These are phyloP conservation scores for Adrianichthys oophorus DNA, from an alignment of 2,797 vertebrate genomes.

Conservation along the genomic window DNA sequence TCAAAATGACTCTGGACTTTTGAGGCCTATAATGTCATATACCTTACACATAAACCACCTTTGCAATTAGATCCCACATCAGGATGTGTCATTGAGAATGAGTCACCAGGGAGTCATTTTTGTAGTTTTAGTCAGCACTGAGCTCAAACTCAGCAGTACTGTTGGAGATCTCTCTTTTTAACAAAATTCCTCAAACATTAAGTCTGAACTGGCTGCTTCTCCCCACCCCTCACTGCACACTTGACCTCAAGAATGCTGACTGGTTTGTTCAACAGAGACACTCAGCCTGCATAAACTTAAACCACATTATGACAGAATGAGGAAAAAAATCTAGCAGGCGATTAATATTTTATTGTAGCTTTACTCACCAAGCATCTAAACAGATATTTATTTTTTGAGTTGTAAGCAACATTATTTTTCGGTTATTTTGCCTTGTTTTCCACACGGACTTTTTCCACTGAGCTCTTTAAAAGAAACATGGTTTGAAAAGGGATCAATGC, in stretches of 20 bases:
- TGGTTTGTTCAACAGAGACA: conserved; percentile 53
- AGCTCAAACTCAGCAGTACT: conserved; percentile 45
- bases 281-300: conserved; percentile 47
- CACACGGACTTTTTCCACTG: conserved; percentile 34
- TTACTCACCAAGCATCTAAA: conserved; percentile 20
- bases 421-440: conserved; percentile 8
- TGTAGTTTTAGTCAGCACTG: conserved; percentile 40
- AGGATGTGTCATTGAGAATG: conserved; percentile 49
- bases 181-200: conserved; percentile 63
- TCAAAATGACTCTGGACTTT: conserved; percentile 37
- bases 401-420: neutral
- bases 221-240: conserved; percentile 50
- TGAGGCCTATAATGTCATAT: conserved; percentile 29
- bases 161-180: conserved; percentile 57
- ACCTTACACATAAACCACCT: conserved; percentile 37
- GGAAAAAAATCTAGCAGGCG: conserved; percentile 36
- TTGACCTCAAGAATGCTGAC: conserved; percentile 72
- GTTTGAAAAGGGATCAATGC: conserved; percentile 51
- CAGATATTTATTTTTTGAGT: conserved; percentile 25
- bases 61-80: conserved; percentile 47
- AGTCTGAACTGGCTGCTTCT: conserved; percentile 61
- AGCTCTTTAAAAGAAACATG: conserved; percentile 36
- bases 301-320: conserved; percentile 44
- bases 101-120: conserved; percentile 56
- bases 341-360: conserved; percentile 41